Conservation (phyloP, 2,113 vertebrate species). For the Centropus unirufus region DNA sequence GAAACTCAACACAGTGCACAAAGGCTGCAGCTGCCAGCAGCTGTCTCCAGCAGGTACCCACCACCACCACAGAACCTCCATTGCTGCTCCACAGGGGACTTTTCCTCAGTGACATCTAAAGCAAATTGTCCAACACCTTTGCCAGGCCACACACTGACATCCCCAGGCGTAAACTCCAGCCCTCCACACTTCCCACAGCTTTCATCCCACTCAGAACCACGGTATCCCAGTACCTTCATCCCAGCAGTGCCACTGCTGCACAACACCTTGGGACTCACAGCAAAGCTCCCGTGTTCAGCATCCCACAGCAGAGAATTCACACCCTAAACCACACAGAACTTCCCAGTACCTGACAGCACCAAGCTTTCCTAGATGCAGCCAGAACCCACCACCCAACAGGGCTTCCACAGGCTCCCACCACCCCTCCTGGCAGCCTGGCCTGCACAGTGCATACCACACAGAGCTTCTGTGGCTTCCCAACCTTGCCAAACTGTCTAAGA, state of each 20-base stretch:
- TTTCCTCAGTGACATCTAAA: background rate
- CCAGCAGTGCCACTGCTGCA: background rate
- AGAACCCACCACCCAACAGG: background rate
- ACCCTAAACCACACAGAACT: background rate
- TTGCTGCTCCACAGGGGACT: background rate
- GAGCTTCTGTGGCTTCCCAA: background rate
- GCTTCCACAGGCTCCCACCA: background rate
- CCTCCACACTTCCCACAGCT: background rate
- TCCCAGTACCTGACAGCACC: background rate
- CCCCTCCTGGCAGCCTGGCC: accelerated
- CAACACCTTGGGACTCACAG: background rate
- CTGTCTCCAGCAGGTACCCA: background rate
- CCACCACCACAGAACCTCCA: background rate
- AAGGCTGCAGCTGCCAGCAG: background rate
- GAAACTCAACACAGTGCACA: background rate
- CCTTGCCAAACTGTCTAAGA: background rate
- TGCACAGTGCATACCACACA: accelerated
- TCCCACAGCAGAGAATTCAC: background rate
- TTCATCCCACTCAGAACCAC: background rate
- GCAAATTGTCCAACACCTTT: background rate
- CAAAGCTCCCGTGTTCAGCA: background rate
- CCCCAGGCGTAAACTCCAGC: background rate
- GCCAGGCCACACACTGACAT: background rate
- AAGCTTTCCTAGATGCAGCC: background rate
- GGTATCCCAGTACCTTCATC: background rate